Evolutionary conservation across 2,113 vertebrate genomes (phyloP).

Genomic region (Lagopus leucura): DNA sequence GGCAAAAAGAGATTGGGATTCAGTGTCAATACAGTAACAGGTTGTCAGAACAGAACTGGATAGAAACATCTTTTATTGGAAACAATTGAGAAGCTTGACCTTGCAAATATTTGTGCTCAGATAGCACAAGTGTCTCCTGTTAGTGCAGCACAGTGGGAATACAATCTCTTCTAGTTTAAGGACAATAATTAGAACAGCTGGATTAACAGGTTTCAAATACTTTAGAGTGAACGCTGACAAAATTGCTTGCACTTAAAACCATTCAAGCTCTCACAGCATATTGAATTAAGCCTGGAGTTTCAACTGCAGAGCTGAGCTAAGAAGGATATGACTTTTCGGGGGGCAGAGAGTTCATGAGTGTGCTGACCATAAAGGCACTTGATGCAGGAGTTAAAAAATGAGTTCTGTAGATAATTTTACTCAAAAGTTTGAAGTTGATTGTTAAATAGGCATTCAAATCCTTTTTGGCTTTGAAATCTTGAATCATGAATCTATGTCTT

Average conservation of each 20-base stretch:
- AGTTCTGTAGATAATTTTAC: not conserved
- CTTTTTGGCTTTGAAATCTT: not conserved
- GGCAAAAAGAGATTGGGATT: not conserved
- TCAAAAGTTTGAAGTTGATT: not conserved
- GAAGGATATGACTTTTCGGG: too few species aligned
- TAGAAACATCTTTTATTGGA: not conserved
- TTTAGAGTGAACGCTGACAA: not conserved
- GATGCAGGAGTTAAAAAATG: not conserved
- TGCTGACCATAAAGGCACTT: not conserved
- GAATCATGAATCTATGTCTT: not conserved
- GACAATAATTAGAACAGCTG: not conserved
- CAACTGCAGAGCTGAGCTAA: not conserved
- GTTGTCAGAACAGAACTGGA: not conserved
- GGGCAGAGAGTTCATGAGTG: not conserved
- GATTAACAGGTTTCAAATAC: not conserved
- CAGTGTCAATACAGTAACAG: not conserved
- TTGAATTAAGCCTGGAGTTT: not conserved
- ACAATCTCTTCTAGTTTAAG: not conserved
- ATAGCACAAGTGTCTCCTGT: not conserved
- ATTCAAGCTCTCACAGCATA: not conserved
- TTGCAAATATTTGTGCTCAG: not conserved
- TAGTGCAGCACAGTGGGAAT: not conserved
- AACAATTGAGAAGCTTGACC: not conserved
- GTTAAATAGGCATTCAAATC: not conserved
- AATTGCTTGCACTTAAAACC: not conserved